Evolutionary conservation across 2,888 invertebrate species (phyloP), one percentile per base, ranked within the genome.

Genomic region (Nomada ferruginata): DNA sequence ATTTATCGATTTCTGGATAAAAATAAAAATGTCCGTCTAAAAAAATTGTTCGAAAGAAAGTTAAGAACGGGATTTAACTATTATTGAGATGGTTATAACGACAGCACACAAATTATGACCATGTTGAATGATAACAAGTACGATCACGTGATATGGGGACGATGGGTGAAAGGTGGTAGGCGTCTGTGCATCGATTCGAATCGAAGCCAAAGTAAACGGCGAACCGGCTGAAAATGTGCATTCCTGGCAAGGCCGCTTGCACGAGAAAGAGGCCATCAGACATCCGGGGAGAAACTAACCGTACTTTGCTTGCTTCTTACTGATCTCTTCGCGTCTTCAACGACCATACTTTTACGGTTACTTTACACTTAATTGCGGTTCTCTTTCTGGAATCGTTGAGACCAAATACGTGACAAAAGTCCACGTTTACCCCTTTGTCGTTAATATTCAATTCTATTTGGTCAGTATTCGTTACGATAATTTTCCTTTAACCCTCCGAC

Each of bases 221-320:
- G 85, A 84, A 85, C 83, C 84, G 84, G 85, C 87, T 89, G 90
- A 91, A 91, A 91, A 91, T 89, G 89, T 88, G 85, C 92, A 92
- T 92, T 92, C 92, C 91, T 89, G 88, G 85, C 92, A 92, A 92
- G 92, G 92, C 92, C 92, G 91, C 90, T 87, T 79, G 87, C 88
- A 83, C 82, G 88, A 89, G 90, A 92, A 92, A 90, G 92, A 92
- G 92, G 92, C 91, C 92, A 92, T 82, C 85, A 89, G 87, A 91
- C 91, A 92, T 92, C 92, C 92, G 92, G 92, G 91, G 92, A 92
- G 91, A 92, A 92, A 92, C 92, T 92, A 92, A 91, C 92, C 91
- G 92, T 92, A 91, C 92, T 91, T 90, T 83, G 87, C 87, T 89
- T 86, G 87, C 85, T 87, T 85, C 83, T 87, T 83, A 69, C 79